Evolutionary conservation across 2,888 invertebrate genomes (phyloP).

Genomic region (Odontocolon sp.): DNA sequence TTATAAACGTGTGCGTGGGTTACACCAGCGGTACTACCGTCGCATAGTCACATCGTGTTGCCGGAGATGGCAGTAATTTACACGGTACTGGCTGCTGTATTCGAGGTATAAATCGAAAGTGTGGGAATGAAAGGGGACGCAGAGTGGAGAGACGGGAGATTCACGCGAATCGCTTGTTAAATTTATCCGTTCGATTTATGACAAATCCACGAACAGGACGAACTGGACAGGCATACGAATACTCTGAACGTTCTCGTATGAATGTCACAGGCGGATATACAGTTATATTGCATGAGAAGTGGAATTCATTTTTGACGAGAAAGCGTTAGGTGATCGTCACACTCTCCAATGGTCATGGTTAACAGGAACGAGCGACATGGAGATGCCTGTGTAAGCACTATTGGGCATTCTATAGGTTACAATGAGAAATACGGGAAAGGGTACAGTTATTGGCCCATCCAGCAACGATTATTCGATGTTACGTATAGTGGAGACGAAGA

Average conservation of each 20-base stretch:
- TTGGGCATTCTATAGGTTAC: neutral
- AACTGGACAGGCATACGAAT: conserved; percentile 9
- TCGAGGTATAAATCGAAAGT: too few species aligned
- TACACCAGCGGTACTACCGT: neutral
- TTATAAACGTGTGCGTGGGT: conserved; percentile 18
- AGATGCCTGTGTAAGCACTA: neutral
- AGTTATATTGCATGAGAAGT: too few species aligned
- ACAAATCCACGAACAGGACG: conserved; percentile 18
- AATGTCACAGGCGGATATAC: too few species aligned
- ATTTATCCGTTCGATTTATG: conserved; percentile 53
- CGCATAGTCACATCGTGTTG: neutral
- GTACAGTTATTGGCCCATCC: too few species aligned
- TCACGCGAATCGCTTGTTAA: conserved; percentile 38
- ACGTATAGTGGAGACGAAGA: too few species aligned
- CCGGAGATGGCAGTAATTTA: conserved; percentile 40
- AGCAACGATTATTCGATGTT: too few species aligned
- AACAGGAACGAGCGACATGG: neutral
- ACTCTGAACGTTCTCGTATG: neutral
- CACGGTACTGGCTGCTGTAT: conserved; percentile 4
- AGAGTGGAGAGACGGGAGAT: neutral
- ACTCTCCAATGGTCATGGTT: conserved; percentile 17
- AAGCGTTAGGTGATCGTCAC: conserved; percentile 27
- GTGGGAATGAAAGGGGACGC: neutral
- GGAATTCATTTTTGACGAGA: conserved; percentile 39
- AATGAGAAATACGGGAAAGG: neutral